These are phyloP conservation scores for Podarcis raffonei DNA, from an alignment of 2,113 vertebrate genomes.

Conservation along the genomic window DNA sequence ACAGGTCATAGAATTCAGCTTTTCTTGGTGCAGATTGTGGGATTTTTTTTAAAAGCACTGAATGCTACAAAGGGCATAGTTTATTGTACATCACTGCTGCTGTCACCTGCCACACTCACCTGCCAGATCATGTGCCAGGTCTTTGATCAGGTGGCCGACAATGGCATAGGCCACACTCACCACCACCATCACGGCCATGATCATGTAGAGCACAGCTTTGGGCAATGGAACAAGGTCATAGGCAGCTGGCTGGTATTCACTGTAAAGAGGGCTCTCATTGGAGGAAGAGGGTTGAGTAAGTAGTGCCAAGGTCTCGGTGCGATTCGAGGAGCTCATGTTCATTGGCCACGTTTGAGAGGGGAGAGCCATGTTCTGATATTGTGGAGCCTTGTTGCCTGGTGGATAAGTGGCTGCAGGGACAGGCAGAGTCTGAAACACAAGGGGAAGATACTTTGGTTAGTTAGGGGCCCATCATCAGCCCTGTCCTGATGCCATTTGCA, in stretches of 20 bases:
- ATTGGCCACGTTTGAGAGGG: conserved; percentile 47
- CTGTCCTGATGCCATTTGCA: too few species aligned
- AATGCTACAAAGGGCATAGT: neutral
- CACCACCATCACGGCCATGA: conserved; percentile 82
- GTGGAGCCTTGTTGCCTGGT: neutral
- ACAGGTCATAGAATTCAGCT: neutral
- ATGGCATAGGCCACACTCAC: conserved; percentile 85
- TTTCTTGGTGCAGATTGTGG: neutral
- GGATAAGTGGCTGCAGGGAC: neutral
- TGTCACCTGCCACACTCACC: conserved; percentile 56
- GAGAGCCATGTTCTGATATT: conserved; percentile 24
- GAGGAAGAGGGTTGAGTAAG: conserved; percentile 56
- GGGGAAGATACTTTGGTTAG: neutral
- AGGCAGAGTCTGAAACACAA: conserved; percentile 8
- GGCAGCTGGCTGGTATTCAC: conserved; percentile 73
- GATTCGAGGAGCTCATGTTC: conserved; percentile 63
- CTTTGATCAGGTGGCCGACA: conserved; percentile 86
- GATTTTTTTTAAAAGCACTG: neutral
- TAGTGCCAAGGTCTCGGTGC: conserved; percentile 34
- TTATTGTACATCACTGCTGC: neutral
- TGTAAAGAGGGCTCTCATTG: conserved; percentile 72
- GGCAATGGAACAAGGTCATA: conserved; percentile 80
- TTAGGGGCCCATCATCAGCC: neutral
- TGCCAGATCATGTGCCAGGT: conserved; percentile 82
- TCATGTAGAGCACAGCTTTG: conserved; percentile 79